phyloP scores from a whole-genome alignment of 2,113 vertebrate species.

The Etheostoma cragini region DNA sequence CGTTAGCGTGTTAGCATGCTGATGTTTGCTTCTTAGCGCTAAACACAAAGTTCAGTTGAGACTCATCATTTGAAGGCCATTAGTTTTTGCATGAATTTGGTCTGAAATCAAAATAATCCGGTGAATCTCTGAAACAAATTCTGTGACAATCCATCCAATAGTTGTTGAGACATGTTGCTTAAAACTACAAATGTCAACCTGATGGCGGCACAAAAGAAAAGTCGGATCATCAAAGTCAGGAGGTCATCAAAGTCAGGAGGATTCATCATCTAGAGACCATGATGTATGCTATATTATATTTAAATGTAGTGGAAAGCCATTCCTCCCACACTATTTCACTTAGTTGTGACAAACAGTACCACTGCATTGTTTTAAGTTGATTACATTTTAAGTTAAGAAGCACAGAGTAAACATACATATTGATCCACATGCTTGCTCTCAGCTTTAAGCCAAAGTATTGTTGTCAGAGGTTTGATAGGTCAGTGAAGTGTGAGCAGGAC shows the following conservation, averaged over 20 bases:
- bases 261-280: neutral
- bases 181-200: too few species aligned
- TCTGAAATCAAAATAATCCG: too few species aligned
- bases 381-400: neutral
- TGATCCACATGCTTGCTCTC: neutral
- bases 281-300: neutral
- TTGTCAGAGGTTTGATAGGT: neutral
- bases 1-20: neutral
- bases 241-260: neutral
- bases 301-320: neutral
- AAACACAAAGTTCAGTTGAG: too few species aligned
- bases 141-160: too few species aligned
- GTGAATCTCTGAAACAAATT: too few species aligned
- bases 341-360: neutral
- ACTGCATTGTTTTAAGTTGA: constrained; percentile 11
- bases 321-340: neutral
- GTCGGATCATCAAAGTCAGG: too few species aligned
- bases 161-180: too few species aligned
- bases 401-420: neutral
- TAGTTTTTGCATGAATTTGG: neutral
- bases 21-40: neutral
- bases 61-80: neutral
- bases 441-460: neutral
- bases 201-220: neutral
- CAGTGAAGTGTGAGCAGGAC: constrained; percentile 49